Evolutionary conservation across 2,888 invertebrate species (phyloP), one percentile per base, ranked within the genome.

Genomic region (Rhodophaea formosa): DNA sequence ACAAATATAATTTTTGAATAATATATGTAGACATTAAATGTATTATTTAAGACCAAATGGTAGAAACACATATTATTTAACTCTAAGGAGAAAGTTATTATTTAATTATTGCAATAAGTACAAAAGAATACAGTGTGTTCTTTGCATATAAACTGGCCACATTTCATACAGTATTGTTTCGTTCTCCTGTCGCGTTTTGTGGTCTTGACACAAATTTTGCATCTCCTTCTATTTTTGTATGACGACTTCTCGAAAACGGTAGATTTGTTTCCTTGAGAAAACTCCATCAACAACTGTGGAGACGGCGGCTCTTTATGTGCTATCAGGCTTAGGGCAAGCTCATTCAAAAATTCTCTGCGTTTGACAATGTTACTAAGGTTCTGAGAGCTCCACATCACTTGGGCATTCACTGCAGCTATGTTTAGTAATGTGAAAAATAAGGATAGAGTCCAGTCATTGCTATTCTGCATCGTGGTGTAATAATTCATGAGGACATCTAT

Each of bases 361-460:
- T 84, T 81, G 0, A 68, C 59, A 7, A 80, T 60, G 58, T 68
- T 66, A 3, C 63, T 65, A 0, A 69, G 59, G 57, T 79, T 80
- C 15, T 79, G 72, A 0, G 82, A 74, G 62, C 76, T 77, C 88
- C 88, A 91, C 59, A 90, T 65, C 0, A 90, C 87, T 72, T 91
- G 91, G 47, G 91, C 81, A 66, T 90, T 91, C 0, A 91, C 72
- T 0, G 87, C 77, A 1, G 90, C 88, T 66, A 91, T 83, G 62
- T 91, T 90, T 12, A 91, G 70, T 55, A 91, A 63, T 30, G 84
- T 84, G 58, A 86, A 89, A 64, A 91, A 90, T 59, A 91, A 65
- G 3, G 88, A 83, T 7, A 88, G 62, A 0, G 84, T 82, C 91
- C 91, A 91, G 63, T 86, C 80, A 62, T 89, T 88, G n/a, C 84